A percentile compares a stretch with the other conserved stretches of the same genome.
These are phyloP conservation scores for Hyphantria cunea DNA, from an alignment of 1,140 invertebrate genomes.

Conservation along the genomic window DNA sequence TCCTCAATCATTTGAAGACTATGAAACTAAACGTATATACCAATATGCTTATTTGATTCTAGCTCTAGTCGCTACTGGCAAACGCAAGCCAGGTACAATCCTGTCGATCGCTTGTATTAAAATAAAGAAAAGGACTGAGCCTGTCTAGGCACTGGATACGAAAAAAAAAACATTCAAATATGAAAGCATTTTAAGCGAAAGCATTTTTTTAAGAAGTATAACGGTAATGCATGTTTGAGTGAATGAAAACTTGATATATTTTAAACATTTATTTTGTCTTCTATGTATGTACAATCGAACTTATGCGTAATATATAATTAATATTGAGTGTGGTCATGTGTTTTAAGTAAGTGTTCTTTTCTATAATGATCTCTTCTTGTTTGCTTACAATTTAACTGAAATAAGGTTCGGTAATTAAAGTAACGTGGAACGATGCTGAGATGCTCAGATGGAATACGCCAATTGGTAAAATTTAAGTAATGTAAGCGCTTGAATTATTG, in stretches of 20 bases:
- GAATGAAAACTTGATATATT: constrained; percentile 61
- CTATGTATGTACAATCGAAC: constrained; percentile 52
- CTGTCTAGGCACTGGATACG: neutral
- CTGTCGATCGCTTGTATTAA: constrained; percentile 12
- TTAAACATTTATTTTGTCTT: constrained; percentile 50
- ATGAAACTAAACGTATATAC: constrained; percentile 13
- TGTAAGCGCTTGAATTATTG: constrained; percentile 69
- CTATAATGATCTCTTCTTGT: constrained; percentile 71
- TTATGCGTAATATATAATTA: constrained; percentile 50
- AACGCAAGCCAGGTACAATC: neutral
- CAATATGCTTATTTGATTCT: constrained; percentile 10
- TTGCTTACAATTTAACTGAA: constrained; percentile 79
- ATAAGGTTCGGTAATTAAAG: constrained; percentile 54
- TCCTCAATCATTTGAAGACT: constrained; percentile 13
- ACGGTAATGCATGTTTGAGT: constrained; percentile 60
- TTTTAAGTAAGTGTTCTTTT: constrained; percentile 56
- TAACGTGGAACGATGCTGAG: constrained; percentile 49
- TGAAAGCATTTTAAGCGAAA: constrained; percentile 32
- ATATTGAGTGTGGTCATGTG: constrained; percentile 62
- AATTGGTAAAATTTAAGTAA: constrained; percentile 71
- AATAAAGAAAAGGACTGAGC: neutral
- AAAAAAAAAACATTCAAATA: constrained; percentile 4
- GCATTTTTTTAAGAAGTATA: constrained; percentile 34
- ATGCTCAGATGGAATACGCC: constrained; percentile 72
- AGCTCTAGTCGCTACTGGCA: constrained; percentile 6